Evolutionary conservation across 1,140 invertebrate species (phyloP).

Genomic region (Trichomalopsis sarcophagae): DNA sequence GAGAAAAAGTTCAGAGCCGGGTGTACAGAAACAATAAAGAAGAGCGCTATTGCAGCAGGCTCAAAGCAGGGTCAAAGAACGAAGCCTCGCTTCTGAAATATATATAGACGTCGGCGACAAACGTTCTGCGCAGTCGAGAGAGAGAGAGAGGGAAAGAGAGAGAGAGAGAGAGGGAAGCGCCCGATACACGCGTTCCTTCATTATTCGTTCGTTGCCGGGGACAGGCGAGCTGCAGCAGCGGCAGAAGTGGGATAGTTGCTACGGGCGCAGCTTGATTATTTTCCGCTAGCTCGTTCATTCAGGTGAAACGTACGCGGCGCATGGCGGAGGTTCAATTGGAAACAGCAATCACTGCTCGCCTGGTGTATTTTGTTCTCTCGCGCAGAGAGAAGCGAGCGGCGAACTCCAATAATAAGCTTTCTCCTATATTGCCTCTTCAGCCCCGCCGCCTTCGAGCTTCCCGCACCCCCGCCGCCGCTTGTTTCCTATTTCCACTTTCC

Average conservation of each 20-base stretch:
- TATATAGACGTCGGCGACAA: constrained; percentile 18
- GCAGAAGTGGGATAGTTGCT: constrained; percentile 66
- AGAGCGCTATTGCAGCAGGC: neutral
- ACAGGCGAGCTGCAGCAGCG: constrained; percentile 56
- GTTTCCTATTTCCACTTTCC: constrained; percentile 60
- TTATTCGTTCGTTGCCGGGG: constrained; percentile 43
- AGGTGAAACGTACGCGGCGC: constrained; percentile 69
- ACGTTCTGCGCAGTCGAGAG: constrained; percentile 23
- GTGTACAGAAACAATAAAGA: constrained; percentile 20
- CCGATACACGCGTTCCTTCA: constrained; percentile 41
- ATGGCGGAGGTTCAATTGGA: constrained; percentile 73
- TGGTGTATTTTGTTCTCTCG: constrained; percentile 74
- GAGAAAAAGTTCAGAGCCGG: neutral
- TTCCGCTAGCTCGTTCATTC: constrained; percentile 75
- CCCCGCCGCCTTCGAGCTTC: constrained; percentile 54
- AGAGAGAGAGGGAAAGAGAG: constrained; percentile 56
- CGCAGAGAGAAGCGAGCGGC: constrained; percentile 60
- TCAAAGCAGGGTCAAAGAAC: constrained; percentile 3
- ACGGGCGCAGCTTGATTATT: constrained; percentile 74
- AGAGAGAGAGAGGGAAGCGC: neutral
- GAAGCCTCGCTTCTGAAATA: constrained; percentile 19
- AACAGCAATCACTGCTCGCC: constrained; percentile 76
- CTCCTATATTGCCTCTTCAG: constrained; percentile 75
- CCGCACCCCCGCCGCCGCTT: constrained; percentile 53
- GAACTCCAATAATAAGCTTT: constrained; percentile 76